Base-by-base conservation (phyloP, 2,888 invertebrate genomes). In the Drosophila nr. medialis region DNA sequence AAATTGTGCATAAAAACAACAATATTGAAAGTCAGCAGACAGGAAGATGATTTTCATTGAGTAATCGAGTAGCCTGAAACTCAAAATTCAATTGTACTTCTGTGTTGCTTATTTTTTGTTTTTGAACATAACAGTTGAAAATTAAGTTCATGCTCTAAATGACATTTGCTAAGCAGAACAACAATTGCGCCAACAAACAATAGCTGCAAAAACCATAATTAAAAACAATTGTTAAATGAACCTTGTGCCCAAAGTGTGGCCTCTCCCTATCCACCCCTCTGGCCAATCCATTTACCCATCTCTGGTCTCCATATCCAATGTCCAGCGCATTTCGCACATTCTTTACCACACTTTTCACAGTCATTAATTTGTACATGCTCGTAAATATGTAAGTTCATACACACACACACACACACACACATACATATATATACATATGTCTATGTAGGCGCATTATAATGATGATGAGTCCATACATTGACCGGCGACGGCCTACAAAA, bases 221-320 rank as follows among this genome's bases (percentile, higher is more conserved):
- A 72, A 86, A 72, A 68, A 24, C 75, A 83, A 81, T 87, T 82
- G 76, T 49, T 65, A 69, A 58, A 7, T 69, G 66, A 68, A 68
- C 67, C 51, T 38, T 72, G 48, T 58, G 30, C 51, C 48, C 34
- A 63, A 38, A 40, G 60, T 64, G 32, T n/a, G 32, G 51, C 29
- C 27, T 18, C 15, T 38, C 13, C 48, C 50, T 0, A 38, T 49
- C 15, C 40, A 34, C 36, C 21, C 55, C 24, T 27, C 24, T 21
- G 27, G 21, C 5, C n/a, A 21, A n/a, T 10, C 24, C 54, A 30
- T n/a, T 38, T 3, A 24, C 30, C 38, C 51, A 50, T 29, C 48
- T 24, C 3, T 54, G 24, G 18, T 50, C 30, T 21, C 11, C 42
- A 36, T 59, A 29, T 40, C 53, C 21, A 62, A 48, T 75, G 62